phyloP scores from a whole-genome alignment of 2,888 invertebrate species.

The Dicyrtomina minuta region DNA sequence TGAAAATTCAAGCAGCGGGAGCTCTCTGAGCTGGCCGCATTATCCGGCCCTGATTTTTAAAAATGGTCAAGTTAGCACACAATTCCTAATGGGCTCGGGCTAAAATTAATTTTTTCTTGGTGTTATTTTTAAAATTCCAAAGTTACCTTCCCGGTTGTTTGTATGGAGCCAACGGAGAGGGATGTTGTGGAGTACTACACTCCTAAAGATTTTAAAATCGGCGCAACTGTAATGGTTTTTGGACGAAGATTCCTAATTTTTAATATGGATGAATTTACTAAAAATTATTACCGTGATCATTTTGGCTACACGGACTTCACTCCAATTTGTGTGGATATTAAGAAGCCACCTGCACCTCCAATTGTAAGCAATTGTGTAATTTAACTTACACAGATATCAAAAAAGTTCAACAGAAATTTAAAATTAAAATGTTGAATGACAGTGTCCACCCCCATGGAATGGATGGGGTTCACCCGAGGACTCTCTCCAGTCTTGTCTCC shows the following conservation, averaged over 20 bases:
- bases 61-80: no score
- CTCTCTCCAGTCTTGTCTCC: constrained; percentile 70
- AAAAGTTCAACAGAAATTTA: not conserved
- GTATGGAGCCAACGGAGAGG: constrained; percentile 68
- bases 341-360: constrained; percentile 37
- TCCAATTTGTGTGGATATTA: constrained; percentile 56
- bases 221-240: constrained; percentile 56
- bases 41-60: no score
- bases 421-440: constrained; percentile 48
- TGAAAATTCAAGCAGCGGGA: no score
- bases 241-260: constrained; percentile 67
- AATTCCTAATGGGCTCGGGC: no score
- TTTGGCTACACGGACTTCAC: constrained; percentile 57
- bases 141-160: constrained; percentile 67
- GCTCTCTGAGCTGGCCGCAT: no score
- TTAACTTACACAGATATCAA: no score
- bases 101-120: not conserved
- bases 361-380: constrained; percentile 13
- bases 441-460: constrained; percentile 67
- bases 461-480: constrained; percentile 77
- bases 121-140: constrained; percentile 39
- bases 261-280: constrained; percentile 78
- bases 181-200: constrained; percentile 77
- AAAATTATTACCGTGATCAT: constrained; percentile 69
- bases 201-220: constrained; percentile 68